Conservation (phyloP, 2,113 vertebrate genomes). For the Leiothrix lutea region DNA sequence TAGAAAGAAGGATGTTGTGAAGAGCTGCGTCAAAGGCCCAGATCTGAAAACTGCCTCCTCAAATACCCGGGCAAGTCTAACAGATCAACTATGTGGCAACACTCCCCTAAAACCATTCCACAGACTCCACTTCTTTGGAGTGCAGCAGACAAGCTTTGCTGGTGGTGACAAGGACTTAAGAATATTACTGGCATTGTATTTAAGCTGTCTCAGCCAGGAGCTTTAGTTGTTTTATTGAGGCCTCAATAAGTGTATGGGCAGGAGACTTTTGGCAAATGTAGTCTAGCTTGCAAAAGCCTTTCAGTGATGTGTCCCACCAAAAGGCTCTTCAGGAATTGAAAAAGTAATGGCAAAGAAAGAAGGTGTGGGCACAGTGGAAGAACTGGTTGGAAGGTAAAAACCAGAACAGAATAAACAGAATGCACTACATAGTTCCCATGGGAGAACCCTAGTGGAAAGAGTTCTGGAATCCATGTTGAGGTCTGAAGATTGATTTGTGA, state of each 20-base stretch:
- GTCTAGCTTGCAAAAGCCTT: not conserved
- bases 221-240: not conserved
- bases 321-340: not conserved
- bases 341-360: not conserved
- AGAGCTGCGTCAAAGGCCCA: rapidly evolving
- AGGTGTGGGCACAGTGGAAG: not conserved
- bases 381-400: not conserved
- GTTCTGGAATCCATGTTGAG: not conserved
- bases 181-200: not conserved
- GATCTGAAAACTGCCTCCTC: not conserved
- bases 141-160: not conserved
- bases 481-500: not conserved
- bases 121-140: not conserved
- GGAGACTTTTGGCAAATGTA: not conserved
- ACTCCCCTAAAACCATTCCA: not conserved
- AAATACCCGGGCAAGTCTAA: not conserved
- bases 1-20: not conserved
- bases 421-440: not conserved
- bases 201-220: not conserved
- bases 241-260: not conserved
- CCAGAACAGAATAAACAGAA: not conserved
- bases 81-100: not conserved
- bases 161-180: not conserved
- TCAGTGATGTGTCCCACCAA: not conserved
- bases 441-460: not conserved